phyloP scores from a whole-genome alignment of 2,888 invertebrate genomes.

The Cryptocephalus moraei region DNA sequence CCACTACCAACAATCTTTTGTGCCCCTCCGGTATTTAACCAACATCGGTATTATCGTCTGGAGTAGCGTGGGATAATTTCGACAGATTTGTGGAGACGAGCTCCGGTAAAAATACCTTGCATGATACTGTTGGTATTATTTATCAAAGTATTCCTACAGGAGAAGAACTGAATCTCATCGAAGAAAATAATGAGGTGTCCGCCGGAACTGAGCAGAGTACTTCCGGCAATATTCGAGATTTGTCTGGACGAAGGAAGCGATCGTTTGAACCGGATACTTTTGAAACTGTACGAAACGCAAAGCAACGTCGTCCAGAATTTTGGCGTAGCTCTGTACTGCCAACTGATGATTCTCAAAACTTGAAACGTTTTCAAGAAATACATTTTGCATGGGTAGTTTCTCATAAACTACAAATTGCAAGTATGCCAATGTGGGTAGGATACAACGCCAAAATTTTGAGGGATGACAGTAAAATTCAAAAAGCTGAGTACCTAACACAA shows the following conservation, averaged over 20 bases:
- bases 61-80: conserved; percentile 21
- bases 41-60: conserved; percentile 14
- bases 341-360: conserved; percentile 3
- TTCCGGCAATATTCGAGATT: conserved; percentile 7
- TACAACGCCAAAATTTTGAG: conserved; percentile 5
- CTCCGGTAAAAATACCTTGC: conserved; percentile 17
- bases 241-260: conserved; percentile 14
- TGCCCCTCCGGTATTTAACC: conserved; percentile 16
- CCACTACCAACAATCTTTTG: conserved; percentile 8
- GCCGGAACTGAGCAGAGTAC: not conserved
- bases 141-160: conserved; percentile 19
- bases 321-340: conserved; percentile 6
- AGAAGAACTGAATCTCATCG: conserved; percentile 8
- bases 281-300: conserved; percentile 10
- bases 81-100: conserved; percentile 18
- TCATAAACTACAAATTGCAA: too few species aligned
- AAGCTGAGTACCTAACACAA: conserved; percentile 15
- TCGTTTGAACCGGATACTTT: conserved; percentile 12
- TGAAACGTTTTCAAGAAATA: too few species aligned
- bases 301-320: conserved; percentile 12
- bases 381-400: too few species aligned
- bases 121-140: too few species aligned
- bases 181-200: not conserved
- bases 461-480: conserved; percentile 12
- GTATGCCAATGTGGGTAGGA: too few species aligned